phyloP scores from a whole-genome alignment of 2,888 invertebrate genomes.

The Sarcophaga caerulescens region DNA sequence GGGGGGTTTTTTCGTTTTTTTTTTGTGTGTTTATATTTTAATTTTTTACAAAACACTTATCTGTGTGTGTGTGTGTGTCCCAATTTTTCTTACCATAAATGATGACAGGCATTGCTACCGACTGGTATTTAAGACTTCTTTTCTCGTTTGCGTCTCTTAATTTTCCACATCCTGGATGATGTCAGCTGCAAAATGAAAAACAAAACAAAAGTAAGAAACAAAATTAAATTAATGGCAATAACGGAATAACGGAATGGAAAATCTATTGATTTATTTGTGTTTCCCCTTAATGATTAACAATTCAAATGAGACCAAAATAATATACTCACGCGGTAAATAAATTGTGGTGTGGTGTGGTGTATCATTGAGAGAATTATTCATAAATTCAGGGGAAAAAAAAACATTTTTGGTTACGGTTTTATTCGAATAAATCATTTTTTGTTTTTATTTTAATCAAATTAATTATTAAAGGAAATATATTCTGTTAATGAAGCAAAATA shows the following conservation, averaged over 20 bases:
- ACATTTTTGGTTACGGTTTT: background rate
- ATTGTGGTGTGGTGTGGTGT: background rate
- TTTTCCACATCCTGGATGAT: slow-evolving; percentile 53
- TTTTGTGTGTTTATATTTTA: too few relatives aligned
- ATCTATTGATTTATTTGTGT: background rate
- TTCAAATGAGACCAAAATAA: background rate
- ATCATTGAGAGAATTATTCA: background rate
- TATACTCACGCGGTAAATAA: background rate
- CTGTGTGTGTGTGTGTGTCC: background rate
- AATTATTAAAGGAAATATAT: background rate
- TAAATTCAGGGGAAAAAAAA: background rate
- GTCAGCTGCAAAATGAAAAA: slow-evolving; percentile 54
- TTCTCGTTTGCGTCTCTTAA: slow-evolving; percentile 19
- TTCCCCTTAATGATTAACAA: background rate
- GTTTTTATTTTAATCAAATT: background rate
- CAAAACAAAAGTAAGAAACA: background rate
- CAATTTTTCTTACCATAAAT: slow-evolving; percentile 34
- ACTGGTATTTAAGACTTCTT: background rate
- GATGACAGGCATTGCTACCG: background rate
- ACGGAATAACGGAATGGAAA: slow-evolving; percentile 21
- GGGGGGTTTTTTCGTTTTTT: background rate
- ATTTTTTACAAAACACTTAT: background rate
- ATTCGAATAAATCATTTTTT: background rate
- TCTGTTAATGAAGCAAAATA: background rate
- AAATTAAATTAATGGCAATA: slow-evolving; percentile 28